Percentiles rank a stretch among this genome's conserved stretches.
These are phyloP conservation scores for Choristoneura fumiferana DNA, from an alignment of 1,140 invertebrate genomes.

Conservation along the genomic window DNA sequence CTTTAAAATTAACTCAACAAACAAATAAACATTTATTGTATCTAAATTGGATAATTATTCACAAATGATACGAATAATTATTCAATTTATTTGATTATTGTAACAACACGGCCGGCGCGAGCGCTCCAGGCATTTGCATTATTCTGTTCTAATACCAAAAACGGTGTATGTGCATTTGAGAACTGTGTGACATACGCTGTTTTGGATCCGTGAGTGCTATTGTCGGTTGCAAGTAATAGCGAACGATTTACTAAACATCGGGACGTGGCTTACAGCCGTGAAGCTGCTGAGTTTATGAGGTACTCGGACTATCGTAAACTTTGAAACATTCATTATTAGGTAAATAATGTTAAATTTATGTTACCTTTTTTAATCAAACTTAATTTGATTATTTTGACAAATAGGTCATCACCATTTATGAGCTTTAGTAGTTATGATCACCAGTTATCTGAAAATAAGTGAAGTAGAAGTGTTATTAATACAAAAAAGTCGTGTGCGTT, in stretches of 20 bases:
- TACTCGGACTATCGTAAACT: slow-evolving; percentile 3
- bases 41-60: slow-evolving; percentile 16
- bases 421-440: too few relatives aligned
- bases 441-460: too few relatives aligned
- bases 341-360: too few relatives aligned
- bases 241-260: slow-evolving; percentile 17
- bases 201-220: neutral
- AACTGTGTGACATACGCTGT: neutral
- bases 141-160: neutral
- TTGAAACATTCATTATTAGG: neutral
- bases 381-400: too few relatives aligned
- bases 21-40: neutral
- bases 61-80: slow-evolving; percentile 17
- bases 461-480: too few relatives aligned
- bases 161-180: neutral
- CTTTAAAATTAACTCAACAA: slow-evolving; percentile 7
- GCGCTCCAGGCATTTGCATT: slow-evolving; percentile 12
- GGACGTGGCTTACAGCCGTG: slow-evolving; percentile 3
- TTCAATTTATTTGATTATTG: slow-evolving; percentile 19
- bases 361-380: too few relatives aligned
- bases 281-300: slow-evolving; percentile 5
- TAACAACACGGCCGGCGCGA: slow-evolving; percentile 5
- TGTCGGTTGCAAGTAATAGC: slow-evolving; percentile 10
- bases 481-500: too few relatives aligned
- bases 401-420: too few relatives aligned